Conservation (phyloP, 2,797 vertebrate genomes). For the Percopsis omiscomaycus region DNA sequence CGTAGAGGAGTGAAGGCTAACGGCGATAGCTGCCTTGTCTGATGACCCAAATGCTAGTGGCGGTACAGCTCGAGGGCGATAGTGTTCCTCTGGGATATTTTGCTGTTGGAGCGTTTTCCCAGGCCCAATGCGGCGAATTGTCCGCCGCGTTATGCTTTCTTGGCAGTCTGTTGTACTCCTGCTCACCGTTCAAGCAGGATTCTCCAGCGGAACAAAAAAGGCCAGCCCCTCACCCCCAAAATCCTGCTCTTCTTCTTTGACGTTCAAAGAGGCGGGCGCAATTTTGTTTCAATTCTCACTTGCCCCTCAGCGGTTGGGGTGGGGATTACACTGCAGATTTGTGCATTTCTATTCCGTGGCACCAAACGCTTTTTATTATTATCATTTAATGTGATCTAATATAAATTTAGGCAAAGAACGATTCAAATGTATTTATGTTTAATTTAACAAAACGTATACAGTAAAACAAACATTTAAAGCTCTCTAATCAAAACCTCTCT, state of each 20-base stretch:
- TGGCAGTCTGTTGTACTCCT: conserved; percentile 64
- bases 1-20: conserved; percentile 72
- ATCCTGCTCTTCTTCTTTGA: conserved; percentile 72
- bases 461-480: too few species aligned
- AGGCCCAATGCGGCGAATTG: conserved; percentile 32
- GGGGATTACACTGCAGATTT: conserved; percentile 58
- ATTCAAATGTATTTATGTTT: too few species aligned
- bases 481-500: too few species aligned
- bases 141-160: conserved; percentile 45
- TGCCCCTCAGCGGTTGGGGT: conserved; percentile 60
- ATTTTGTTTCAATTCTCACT: conserved; percentile 57
- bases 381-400: too few species aligned
- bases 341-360: conserved; percentile 9
- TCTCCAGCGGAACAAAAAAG: conserved; percentile 76
- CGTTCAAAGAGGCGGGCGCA: conserved; percentile 53
- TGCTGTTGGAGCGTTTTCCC: conserved; percentile 14
- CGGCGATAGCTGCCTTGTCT: conserved; percentile 55
- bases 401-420: too few species aligned
- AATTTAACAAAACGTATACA: too few species aligned
- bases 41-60: conserved; percentile 47
- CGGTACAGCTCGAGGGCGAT: conserved; percentile 38
- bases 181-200: conserved; percentile 72
- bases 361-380: too few species aligned
- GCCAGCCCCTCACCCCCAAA: conserved; percentile 70
- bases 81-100: conserved; percentile 14